phyloP scores from a whole-genome alignment of 2,113 vertebrate species.

The Dolichotis patagonum region DNA sequence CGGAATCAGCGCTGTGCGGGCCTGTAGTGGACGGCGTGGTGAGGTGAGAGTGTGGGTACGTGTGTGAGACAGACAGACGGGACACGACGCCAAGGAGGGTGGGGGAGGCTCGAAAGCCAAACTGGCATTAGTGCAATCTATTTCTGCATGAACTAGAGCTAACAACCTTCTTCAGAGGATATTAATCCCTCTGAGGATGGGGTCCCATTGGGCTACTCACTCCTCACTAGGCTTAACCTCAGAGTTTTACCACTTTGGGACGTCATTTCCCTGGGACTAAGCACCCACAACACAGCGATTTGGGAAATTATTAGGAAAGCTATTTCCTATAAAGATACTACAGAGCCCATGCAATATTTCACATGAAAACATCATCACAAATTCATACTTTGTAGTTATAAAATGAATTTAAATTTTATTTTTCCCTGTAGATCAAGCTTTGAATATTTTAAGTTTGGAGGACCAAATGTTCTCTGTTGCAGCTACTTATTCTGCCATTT shows the following conservation, averaged over 20 bases:
- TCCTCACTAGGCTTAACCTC: background rate
- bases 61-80: background rate
- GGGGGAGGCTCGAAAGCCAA: too few species aligned
- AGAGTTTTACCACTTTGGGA: too few species aligned
- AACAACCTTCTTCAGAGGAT: too few species aligned
- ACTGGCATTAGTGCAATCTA: background rate
- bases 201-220: too few species aligned
- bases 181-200: background rate
- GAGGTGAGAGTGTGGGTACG: background rate
- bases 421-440: background rate
- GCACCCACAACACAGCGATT: background rate
- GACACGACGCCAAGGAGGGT: background rate
- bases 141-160: background rate
- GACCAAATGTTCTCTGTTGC: background rate
- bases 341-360: background rate
- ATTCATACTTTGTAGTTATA: background rate
- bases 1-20: too few species aligned
- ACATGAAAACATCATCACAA: background rate
- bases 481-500: background rate
- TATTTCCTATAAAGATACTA: background rate
- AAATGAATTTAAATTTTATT: background rate
- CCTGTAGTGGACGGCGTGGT: too few species aligned
- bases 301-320: background rate
- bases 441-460: background rate
- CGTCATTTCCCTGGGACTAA: background rate